A percentile compares a stretch with the other conserved stretches of the same genome.
These are phyloP conservation scores for Dryobates pubescens DNA, from an alignment of 2,797 vertebrate species.

Conservation along the genomic window DNA sequence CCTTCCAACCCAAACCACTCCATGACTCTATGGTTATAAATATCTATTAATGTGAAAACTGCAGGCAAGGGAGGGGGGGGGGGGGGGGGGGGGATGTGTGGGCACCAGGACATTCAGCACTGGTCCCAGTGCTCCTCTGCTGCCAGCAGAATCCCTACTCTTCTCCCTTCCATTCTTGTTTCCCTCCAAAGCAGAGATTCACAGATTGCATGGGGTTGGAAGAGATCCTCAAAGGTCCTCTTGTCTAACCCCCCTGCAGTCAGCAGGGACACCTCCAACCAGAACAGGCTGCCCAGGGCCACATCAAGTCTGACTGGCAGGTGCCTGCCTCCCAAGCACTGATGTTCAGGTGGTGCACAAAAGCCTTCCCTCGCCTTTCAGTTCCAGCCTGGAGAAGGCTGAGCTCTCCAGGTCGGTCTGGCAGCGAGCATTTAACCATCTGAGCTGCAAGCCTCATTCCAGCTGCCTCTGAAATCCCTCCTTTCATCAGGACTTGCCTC, in stretches of 20 bases:
- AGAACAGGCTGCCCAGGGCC: too few relatives aligned
- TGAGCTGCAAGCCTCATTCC: not conserved
- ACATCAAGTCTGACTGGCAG: rapidly evolving
- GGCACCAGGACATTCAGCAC: rapidly evolving
- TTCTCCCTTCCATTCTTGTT: not conserved
- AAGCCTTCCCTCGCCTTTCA: not conserved
- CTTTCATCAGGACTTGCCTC: not conserved
- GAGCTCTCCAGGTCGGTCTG: not conserved
- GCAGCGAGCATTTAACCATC: not conserved
- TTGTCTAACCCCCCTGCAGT: too few relatives aligned
- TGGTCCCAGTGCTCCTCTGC: rapidly evolving
- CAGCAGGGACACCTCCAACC: too few relatives aligned
- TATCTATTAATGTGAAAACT: too few relatives aligned
- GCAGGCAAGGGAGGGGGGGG: rapidly evolving
- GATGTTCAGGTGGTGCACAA: rapidly evolving
- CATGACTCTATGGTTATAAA: too few relatives aligned
- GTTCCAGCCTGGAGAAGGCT: not conserved
- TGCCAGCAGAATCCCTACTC: not conserved
- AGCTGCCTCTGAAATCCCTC: not conserved
- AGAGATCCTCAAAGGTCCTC: too few relatives aligned
- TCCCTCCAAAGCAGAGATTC: not conserved
- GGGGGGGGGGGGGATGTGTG: too few relatives aligned
- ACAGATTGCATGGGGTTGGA: too few relatives aligned
- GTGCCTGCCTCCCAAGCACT: not conserved
- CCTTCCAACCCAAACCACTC: too few relatives aligned